A percentile compares a stretch with the other conserved stretches of the same genome.
These are phyloP conservation scores for Stichodactyla mertensii DNA, from an alignment of 64 coral and sea anemone genomes.

Conservation along the genomic window DNA sequence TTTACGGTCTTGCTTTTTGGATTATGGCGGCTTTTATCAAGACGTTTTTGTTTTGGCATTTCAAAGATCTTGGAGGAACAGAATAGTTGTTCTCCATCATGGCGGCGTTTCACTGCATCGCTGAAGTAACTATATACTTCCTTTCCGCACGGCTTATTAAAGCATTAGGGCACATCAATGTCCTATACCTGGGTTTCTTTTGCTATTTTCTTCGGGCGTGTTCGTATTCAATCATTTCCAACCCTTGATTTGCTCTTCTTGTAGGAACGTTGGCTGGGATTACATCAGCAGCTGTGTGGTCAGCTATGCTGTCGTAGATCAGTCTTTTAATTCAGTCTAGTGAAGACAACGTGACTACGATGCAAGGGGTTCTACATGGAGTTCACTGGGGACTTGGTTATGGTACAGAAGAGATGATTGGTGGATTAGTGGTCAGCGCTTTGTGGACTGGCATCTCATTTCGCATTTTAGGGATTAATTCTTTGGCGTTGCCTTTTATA, in stretches of 20 bases:
- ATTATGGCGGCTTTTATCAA: constrained; percentile 33
- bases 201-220: constrained; percentile 30
- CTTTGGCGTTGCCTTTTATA: background rate
- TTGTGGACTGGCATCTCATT: constrained; percentile 26
- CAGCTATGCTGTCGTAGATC: constrained; percentile 36
- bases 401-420: constrained; percentile 39
- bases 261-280: constrained; percentile 45
- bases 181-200: constrained; percentile 17
- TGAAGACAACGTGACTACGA: background rate
- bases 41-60: constrained; percentile 54
- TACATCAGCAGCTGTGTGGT: constrained; percentile 48
- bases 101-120: constrained; percentile 29
- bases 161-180: constrained; percentile 6
- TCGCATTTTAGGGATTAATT: background rate
- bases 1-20: constrained; percentile 36
- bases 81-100: constrained; percentile 38
- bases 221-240: constrained; percentile 19
- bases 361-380: constrained; percentile 37
- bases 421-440: constrained; percentile 31
- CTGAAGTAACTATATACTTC: constrained; percentile 40
- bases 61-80: constrained; percentile 44
- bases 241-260: constrained; percentile 39
- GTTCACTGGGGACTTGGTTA: constrained; percentile 46
- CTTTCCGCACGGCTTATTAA: constrained; percentile 24
- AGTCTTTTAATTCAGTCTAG: constrained; percentile 12